Base-by-base conservation (phyloP, 2,113 vertebrate species). In the Gobiocypris rarus region DNA sequence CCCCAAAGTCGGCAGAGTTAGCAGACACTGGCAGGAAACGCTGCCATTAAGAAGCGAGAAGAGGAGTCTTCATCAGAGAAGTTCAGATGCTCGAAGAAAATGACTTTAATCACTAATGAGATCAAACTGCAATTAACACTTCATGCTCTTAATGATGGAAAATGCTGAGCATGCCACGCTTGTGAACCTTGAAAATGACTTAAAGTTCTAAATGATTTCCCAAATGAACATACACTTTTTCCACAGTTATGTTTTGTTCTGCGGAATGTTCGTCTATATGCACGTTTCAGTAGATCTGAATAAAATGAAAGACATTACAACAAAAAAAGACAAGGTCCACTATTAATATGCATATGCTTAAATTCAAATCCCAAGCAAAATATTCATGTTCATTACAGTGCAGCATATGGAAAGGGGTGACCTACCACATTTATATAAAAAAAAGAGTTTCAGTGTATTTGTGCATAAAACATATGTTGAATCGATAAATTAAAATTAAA, bases 1-100 rank as follows among this genome's bases (percentile, higher is more conserved):
- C 96, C 95, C 97, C 96, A 96, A 97, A 96, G 96, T 96, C 96
- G 96, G 94, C 94, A 70, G 87, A 96, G 96, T 96, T 96, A 95
- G 95, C 94, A 74, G 87, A 92, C 91, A 89, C 90, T 91, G 96
- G 96, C 96, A 95, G 96, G 94, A 95, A 96, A 95, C 95, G 94
- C 95, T 95, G 95, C 93, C 92, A 91, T 94, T 94, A 94, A 92
- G 89, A 90, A 89, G 50, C 69, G 34, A 83, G 81, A 56, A 63
- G 63, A 86, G 87, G 77, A 48, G 79, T 75, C 73, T 75, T 54
- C 75, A 86, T 71, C 67, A 75, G 69, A 83, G 70, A 85, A 90
- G 87, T 90, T 84, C 84, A 91, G 92, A 93, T 87, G 86, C 85
- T 91, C 91, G 85, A 84, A 75, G 88, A 93, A 91, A 93, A 93